Evolutionary conservation across 2,113 vertebrate species (phyloP).

Genomic region (Sinosuthora webbiana): DNA sequence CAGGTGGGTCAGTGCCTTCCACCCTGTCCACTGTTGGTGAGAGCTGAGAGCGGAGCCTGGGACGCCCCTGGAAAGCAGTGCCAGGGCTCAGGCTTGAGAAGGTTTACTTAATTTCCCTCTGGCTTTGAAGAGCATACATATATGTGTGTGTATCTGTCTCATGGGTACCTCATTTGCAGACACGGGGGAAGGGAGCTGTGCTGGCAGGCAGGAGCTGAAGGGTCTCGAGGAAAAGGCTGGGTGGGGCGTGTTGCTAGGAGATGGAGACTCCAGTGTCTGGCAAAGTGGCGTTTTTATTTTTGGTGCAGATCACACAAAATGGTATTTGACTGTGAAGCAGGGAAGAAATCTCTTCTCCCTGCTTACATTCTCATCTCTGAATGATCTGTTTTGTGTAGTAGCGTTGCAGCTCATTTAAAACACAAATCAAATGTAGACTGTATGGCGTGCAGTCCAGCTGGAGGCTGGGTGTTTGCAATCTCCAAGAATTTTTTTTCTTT

Average conservation of each 20-base stretch:
- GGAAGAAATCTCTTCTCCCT: neutral
- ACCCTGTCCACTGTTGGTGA: neutral
- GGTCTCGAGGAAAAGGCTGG: neutral
- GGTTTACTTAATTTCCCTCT: neutral
- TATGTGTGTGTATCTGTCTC: neutral
- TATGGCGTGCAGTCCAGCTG: neutral
- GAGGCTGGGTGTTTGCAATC: neutral
- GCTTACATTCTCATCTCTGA: neutral
- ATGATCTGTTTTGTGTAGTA: neutral
- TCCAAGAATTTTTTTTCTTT: neutral
- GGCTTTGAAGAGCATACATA: neutral
- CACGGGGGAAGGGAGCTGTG: neutral
- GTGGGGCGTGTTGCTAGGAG: constrained; percentile 54
- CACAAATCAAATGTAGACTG: neutral
- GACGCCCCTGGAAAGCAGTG: neutral
- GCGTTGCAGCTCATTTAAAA: neutral
- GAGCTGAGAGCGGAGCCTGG: neutral
- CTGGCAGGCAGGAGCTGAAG: neutral
- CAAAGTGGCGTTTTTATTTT: constrained; percentile 5
- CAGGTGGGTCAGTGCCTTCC: neutral
- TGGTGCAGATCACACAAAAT: neutral
- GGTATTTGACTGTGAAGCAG: neutral
- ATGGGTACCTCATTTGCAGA: neutral
- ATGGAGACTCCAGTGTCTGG: constrained; percentile 34
- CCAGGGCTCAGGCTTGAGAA: neutral